Conservation (phyloP, 2,113 vertebrate genomes). For the Petrocephalus zakoni region DNA sequence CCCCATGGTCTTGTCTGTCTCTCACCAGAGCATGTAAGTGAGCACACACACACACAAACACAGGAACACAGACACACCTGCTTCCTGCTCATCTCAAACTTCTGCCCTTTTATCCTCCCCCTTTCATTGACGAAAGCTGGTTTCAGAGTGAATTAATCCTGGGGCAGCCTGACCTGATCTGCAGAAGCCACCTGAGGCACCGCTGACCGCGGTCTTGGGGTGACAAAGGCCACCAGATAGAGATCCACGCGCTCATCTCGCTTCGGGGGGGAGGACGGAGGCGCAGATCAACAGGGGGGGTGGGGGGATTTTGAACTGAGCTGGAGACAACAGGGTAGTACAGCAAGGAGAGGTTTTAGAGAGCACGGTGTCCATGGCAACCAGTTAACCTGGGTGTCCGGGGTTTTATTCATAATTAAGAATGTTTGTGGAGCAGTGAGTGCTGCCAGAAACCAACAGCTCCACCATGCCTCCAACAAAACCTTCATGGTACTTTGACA, state of each 20-base stretch:
- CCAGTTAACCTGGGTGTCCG: slow-evolving; percentile 34
- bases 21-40: not conserved
- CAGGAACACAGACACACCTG: not conserved
- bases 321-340: slow-evolving; percentile 29
- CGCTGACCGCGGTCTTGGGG: not conserved
- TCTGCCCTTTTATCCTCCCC: not conserved
- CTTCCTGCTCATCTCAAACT: not conserved
- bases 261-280: not conserved
- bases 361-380: slow-evolving; percentile 44
- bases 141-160: not conserved
- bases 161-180: not conserved
- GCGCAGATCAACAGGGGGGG: slow-evolving; percentile 4
- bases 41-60: not conserved
- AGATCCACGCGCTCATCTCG: not conserved
- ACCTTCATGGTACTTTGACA: not conserved
- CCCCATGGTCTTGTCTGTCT: not conserved
- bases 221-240: not conserved
- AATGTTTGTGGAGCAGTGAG: slow-evolving; percentile 31
- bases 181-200: not conserved
- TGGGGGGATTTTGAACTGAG: slow-evolving; percentile 34
- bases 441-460: slow-evolving; percentile 38
- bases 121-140: not conserved
- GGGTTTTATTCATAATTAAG: slow-evolving; percentile 44
- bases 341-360: slow-evolving; percentile 32
- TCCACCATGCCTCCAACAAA: slow-evolving; percentile 26